A percentile compares a stretch with the other conserved stretches of the same genome.
These are phyloP conservation scores for Naso thynnoides DNA, from an alignment of 2,797 vertebrate species.

Conservation along the genomic window DNA sequence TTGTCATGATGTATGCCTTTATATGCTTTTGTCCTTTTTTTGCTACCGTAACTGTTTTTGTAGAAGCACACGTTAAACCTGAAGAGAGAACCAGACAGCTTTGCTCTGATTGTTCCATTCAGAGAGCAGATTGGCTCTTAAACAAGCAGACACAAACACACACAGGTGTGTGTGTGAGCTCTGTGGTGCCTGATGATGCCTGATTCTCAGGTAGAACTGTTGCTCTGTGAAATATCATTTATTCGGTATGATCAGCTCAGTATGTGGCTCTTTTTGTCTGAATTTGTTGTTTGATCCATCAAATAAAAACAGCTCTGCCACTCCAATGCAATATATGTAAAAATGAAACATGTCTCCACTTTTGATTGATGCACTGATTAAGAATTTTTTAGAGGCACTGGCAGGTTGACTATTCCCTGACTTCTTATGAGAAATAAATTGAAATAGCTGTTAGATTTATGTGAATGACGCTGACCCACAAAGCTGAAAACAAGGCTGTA, in stretches of 20 bases:
- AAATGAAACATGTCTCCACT: no score
- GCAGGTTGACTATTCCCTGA: no score
- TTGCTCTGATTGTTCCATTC: slow-evolving; percentile 19
- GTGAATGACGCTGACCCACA: no score
- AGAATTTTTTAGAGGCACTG: neutral
- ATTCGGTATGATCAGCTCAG: neutral
- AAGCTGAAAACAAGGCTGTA: no score
- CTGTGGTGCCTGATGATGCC: neutral
- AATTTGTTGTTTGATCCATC: neutral
- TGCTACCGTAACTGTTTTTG: no score
- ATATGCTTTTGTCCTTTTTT: neutral
- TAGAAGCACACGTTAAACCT: neutral
- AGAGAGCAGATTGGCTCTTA: neutral
- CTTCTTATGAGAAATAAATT: neutral
- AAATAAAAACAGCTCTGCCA: neutral
- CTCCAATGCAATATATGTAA: no score
- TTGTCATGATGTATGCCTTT: neutral
- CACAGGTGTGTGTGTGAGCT: neutral
- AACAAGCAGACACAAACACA: slow-evolving; percentile 8
- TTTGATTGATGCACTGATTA: no score
- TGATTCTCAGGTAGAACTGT: neutral
- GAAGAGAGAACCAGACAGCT: neutral
- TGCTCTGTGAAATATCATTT: neutral
- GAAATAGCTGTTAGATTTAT: no score
- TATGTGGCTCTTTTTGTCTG: neutral